Percentiles rank a stretch among this genome's conserved stretches.
These are phyloP conservation scores for Pseudocheirus occidentalis DNA, from an alignment of 2,797 vertebrate genomes.

Conservation along the genomic window DNA sequence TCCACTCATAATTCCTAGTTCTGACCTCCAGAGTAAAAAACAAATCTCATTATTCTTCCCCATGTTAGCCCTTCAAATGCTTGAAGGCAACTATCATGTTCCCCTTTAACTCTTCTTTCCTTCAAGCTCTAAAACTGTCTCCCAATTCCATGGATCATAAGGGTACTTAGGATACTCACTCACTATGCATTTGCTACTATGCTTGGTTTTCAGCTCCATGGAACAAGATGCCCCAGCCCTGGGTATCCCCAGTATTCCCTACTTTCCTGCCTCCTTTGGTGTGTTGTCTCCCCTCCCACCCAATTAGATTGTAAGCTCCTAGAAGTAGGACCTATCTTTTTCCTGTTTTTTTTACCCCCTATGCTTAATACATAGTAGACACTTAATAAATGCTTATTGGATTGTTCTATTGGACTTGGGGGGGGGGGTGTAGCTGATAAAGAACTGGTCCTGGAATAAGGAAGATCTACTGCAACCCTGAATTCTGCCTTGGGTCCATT, in stretches of 20 bases:
- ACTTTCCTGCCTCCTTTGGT: no score
- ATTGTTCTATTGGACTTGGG: not conserved
- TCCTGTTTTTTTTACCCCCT: not conserved
- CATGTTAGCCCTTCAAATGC: not conserved
- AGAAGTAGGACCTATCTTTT: not conserved
- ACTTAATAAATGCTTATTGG: not conserved
- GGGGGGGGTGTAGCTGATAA: not conserved
- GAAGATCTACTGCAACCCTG: not conserved
- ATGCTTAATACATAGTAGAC: not conserved
- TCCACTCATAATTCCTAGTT: not conserved
- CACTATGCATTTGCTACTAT: not conserved
- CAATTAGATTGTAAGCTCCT: no score
- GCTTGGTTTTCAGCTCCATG: not conserved
- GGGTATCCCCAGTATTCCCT: no score
- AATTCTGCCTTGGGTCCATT: no score
- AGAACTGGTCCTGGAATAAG: not conserved
- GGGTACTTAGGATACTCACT: not conserved
- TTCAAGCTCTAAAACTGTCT: not conserved
- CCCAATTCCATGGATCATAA: not conserved
- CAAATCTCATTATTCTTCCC: not conserved
- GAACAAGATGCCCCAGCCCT: no score
- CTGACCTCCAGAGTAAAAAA: not conserved
- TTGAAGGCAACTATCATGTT: not conserved
- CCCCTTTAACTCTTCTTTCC: not conserved
- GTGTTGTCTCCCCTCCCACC: no score